Evolutionary conservation across 2,113 vertebrate species (phyloP).

Genomic region (Pterophyllum scalare): DNA sequence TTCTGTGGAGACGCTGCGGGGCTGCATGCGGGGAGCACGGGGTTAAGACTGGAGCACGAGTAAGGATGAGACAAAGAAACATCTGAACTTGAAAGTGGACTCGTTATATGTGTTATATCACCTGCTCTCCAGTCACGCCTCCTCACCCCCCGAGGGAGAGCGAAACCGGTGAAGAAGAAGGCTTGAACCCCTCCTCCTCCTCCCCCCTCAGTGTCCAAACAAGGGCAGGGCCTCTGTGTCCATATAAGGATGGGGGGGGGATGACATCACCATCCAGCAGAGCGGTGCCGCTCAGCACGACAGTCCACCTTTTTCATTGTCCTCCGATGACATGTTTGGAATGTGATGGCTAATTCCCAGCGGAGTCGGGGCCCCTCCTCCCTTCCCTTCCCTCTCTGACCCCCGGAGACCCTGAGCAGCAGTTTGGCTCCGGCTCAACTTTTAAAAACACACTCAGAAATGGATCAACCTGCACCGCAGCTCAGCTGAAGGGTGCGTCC

Average conservation of each 20-base stretch:
- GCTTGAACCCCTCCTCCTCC: slow-evolving; percentile 74
- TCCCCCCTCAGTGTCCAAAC: slow-evolving; percentile 62
- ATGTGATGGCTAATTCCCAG: slow-evolving; percentile 79
- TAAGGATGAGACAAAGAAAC: background rate
- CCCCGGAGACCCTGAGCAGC: slow-evolving; percentile 10
- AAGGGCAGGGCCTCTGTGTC: slow-evolving; percentile 83
- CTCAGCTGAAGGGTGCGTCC: slow-evolving; percentile 79
- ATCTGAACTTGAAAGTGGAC: background rate
- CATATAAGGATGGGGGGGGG: slow-evolving; percentile 75
- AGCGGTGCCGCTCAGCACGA: slow-evolving; percentile 61
- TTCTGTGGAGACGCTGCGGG: slow-evolving; percentile 60
- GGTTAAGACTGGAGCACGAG: background rate
- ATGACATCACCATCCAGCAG: slow-evolving; percentile 84
- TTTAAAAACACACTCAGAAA: slow-evolving; percentile 24
- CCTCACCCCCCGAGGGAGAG: background rate
- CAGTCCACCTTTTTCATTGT: slow-evolving; percentile 86
- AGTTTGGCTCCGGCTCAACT: slow-evolving; percentile 36
- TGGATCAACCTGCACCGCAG: slow-evolving; percentile 68
- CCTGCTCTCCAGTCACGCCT: background rate
- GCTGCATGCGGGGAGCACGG: background rate
- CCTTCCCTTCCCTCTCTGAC: slow-evolving; percentile 33
- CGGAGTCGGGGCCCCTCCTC: slow-evolving; percentile 60
- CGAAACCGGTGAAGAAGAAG: background rate
- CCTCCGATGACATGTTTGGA: slow-evolving; percentile 81
- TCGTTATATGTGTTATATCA: slow-evolving; percentile 10